phyloP scores from a whole-genome alignment of 2,888 invertebrate genomes.

The Microdon myrmicae region DNA sequence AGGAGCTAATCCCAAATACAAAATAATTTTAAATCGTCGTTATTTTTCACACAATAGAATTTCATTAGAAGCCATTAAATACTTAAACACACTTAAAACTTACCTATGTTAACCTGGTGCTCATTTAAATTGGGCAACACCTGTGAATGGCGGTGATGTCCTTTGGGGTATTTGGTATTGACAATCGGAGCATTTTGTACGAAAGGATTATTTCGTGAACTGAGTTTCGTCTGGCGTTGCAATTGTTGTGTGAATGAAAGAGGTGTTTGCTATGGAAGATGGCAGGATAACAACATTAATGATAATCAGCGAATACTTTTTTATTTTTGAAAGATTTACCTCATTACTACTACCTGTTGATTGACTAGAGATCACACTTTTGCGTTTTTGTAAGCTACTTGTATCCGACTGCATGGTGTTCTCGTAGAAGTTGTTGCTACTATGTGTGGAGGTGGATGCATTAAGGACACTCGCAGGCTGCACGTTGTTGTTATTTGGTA shows the following conservation, averaged over 20 bases:
- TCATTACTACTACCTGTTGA: constrained; percentile 68
- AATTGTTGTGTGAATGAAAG: constrained; percentile 93
- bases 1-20: constrained; percentile 29
- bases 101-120: constrained; percentile 64
- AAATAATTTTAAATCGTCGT: neutral
- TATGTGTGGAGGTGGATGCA: constrained; percentile 67
- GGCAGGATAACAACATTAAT: neutral
- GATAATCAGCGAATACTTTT: too few species aligned
- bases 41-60: neutral
- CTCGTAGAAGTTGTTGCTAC: constrained; percentile 67
- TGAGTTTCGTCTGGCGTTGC: constrained; percentile 70
- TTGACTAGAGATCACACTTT: constrained; percentile 68
- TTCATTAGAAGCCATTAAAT: neutral
- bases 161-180: constrained; percentile 61
- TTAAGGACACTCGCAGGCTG: constrained; percentile 59
- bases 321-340: constrained; percentile 57
- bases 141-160: constrained; percentile 64
- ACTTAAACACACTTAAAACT: constrained; percentile 2
- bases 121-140: constrained; percentile 66
- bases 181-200: constrained; percentile 61
- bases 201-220: constrained; percentile 64
- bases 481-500: constrained; percentile 59
- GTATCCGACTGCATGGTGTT: constrained; percentile 68
- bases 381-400: constrained; percentile 67
- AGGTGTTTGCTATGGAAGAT: constrained; percentile 68